Base-by-base conservation (phyloP, 1,140 invertebrate genomes). In the Cotesia chilonis region DNA sequence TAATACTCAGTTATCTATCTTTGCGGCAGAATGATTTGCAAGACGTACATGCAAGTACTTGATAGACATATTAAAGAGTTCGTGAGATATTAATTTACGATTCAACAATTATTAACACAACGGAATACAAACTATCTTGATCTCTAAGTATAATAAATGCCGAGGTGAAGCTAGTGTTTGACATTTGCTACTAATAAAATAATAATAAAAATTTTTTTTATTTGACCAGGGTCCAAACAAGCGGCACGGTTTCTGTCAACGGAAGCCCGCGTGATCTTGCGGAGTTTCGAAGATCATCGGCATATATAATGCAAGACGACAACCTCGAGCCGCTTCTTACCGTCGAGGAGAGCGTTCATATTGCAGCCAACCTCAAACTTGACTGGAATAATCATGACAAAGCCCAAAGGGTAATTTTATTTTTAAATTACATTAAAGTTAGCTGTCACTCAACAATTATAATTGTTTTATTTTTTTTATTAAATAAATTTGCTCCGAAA, bases 231-330 rank as follows among this genome's bases (percentile, higher is more conserved):
- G 87, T 78, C 79, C 79, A 87, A 74, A 88, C 89, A 65, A 87
- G 78, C 72, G 92, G 88, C 73, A 85, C 72, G 81, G 91, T 86
- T 74, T 83, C 74, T 78, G 91, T 90, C 1, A 96, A 96, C 79
- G 94, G 92, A 1, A 87, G 87, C 14, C 83, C 90, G 4, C 88
- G 96, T 54, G 91, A 95, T 81, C 89, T 89, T 36, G 89, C 92
- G 57, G 90, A 91, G 71, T 98, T 97, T 82, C 89, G 95, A 47
- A 91, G 94, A 79, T 90, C 94, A 76, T 95, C 95, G 0, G 95
- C 94, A 70, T 98, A 97, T 81, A 97, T 98, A 71, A 94, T 95
- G 86, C 96, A 98, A 84, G 92, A 97, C 77, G 95, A 97, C 79
- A 89, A 92, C 77, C 87, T 98, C 4, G 92, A 96, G 71, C 91